Conservation (phyloP, 1,140 invertebrate genomes). For the Heliconius eleuchia region DNA sequence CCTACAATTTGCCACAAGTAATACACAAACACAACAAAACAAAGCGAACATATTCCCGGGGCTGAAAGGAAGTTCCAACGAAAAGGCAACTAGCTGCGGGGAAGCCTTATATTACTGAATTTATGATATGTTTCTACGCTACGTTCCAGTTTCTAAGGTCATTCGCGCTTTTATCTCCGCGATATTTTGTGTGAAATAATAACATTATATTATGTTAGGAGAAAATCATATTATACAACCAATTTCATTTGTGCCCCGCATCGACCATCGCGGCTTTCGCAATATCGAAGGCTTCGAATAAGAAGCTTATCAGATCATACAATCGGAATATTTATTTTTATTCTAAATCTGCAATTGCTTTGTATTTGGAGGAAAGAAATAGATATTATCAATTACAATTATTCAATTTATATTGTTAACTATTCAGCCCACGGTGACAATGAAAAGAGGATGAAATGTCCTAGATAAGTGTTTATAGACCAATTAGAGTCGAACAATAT, state of each 20-base stretch:
- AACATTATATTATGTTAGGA: slow-evolving; percentile 52
- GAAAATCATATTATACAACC: slow-evolving; percentile 52
- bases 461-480: slow-evolving; percentile 75
- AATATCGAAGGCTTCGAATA: slow-evolving; percentile 23
- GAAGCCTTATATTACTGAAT: slow-evolving; percentile 75
- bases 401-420: slow-evolving; percentile 51
- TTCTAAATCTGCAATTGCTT: neutral
- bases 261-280: slow-evolving; percentile 20
- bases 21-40: slow-evolving; percentile 76
- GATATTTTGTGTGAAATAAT: slow-evolving; percentile 66
- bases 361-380: neutral
- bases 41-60: slow-evolving; percentile 70
- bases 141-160: slow-evolving; percentile 63
- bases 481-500: slow-evolving; percentile 72
- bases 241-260: slow-evolving; percentile 47
- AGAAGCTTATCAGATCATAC: slow-evolving; percentile 26
- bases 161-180: slow-evolving; percentile 58
- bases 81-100: slow-evolving; percentile 72
- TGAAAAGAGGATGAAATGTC: slow-evolving; percentile 51
- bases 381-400: neutral
- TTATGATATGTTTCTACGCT: slow-evolving; percentile 68
- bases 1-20: slow-evolving; percentile 72
- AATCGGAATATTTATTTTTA: neutral
- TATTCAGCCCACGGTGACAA: slow-evolving; percentile 56
- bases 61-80: slow-evolving; percentile 72